Base-by-base conservation (phyloP, 2,888 invertebrate genomes). In the Cosmia pyralina region DNA sequence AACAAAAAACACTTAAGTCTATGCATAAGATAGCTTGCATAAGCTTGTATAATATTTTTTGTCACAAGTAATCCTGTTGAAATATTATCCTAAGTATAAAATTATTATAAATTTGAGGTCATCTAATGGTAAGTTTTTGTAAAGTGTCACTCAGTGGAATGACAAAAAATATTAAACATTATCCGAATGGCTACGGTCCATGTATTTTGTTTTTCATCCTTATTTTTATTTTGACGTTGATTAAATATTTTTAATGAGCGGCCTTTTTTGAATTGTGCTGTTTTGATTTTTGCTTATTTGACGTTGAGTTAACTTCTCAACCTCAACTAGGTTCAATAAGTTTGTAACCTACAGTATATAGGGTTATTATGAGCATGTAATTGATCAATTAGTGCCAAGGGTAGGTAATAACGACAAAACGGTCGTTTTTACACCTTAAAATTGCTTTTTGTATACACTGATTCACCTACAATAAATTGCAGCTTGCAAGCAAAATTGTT, bases 171-270 rank as follows among this genome's bases (percentile, higher is more conserved):
- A 75, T 72, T 59, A 13, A 75, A 74, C 72, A 77, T 69, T 69
- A 65, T 71, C 22, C 62, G n/a, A 77, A 77, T 76, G 74, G 70
- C 72, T 66, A 63, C 59, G 34, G 38, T 17, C 34, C 65, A 58
- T 72, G 82, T 72, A 70, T 72, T 76, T 63, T n/a, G 11, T 83
- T 81, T 34, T 65, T 74, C 85, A 84, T 85, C 84, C 74, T 77
- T 70, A 60, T 69, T 83, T 79, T 66, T 75, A 63, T 74, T 71
- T 69, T 63, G 86, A 84, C 84, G 76, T 85, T 85, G 86, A 84
- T 85, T 73, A 84, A 84, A 84, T 65, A 66, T 46, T 41, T 75
- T 53, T n/a, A 19, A 38, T 28, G 44, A 11, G 69, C 69, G 69
- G 71, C 4, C n/a, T 76, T 81, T 65, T 72, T 66, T 50, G n/a